Evolutionary conservation across 2,797 vertebrate genomes (phyloP).

Genomic region (Crenichthys baileyi): DNA sequence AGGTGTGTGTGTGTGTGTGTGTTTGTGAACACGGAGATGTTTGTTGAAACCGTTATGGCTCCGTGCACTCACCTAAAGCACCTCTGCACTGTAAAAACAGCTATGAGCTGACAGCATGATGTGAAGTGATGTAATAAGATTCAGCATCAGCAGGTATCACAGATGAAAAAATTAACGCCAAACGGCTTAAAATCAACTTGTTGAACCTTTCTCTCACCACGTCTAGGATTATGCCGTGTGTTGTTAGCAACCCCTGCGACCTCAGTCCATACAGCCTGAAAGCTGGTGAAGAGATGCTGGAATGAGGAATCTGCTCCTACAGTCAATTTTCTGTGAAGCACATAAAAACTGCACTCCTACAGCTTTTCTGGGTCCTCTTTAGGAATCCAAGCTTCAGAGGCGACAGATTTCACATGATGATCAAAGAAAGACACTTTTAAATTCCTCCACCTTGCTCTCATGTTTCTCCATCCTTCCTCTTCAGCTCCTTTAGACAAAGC

Average conservation of each 20-base stretch:
- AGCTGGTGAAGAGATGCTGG: not conserved
- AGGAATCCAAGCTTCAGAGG: not conserved
- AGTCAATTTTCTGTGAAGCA: not conserved
- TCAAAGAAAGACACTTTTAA: not conserved
- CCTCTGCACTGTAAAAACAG: not conserved
- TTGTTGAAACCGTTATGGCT: not conserved
- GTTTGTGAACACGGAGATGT: not conserved
- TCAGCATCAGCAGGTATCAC: not conserved
- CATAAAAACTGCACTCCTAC: slow-evolving; percentile 6
- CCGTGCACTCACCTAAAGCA: not conserved
- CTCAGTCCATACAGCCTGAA: not conserved
- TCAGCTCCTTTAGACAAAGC: not conserved
- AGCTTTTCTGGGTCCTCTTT: not conserved
- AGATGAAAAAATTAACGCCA: not conserved
- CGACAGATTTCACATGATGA: not conserved
- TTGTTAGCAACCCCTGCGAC: not conserved
- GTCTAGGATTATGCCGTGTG: not conserved
- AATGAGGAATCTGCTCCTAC: not conserved
- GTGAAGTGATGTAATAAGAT: not conserved
- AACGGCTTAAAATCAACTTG: slow-evolving; percentile 12
- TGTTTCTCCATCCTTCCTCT: not conserved
- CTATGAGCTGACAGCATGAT: not conserved
- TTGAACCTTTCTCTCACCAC: slow-evolving; percentile 1
- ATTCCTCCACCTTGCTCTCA: not conserved
- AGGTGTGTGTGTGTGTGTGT: not conserved